A percentile compares a stretch with the other conserved stretches of the same genome.
Evolutionary conservation across 2,113 vertebrate genomes (phyloP).

Genomic region (Pomatorhinus ruficollis): DNA sequence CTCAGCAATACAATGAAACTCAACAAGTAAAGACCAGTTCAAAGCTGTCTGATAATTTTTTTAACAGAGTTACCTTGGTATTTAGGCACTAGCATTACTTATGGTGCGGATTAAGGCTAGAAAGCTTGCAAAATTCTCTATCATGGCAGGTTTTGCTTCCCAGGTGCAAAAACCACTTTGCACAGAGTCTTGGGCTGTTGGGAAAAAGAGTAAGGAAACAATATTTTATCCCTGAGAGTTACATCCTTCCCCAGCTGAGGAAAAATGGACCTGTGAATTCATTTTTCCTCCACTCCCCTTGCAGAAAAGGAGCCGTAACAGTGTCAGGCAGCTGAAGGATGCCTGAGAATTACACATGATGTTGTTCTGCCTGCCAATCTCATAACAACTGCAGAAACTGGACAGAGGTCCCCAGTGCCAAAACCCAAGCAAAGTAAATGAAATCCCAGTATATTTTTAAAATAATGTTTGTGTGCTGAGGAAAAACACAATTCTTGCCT

Average conservation of each 20-base stretch:
- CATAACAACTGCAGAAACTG: not conserved
- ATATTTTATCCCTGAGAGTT: not conserved
- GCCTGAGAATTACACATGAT: not conserved
- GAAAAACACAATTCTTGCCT: not conserved
- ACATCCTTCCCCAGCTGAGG: not conserved
- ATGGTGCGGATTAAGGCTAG: not conserved
- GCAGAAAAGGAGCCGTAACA: not conserved
- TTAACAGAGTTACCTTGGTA: not conserved
- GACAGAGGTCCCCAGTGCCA: not conserved
- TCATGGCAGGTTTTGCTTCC: not conserved
- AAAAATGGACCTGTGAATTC: not conserved
- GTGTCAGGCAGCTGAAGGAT: not conserved
- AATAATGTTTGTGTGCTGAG: not conserved
- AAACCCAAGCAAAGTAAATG: not conserved
- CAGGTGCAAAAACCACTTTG: not conserved
- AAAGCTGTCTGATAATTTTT: slow-evolving; percentile 15
- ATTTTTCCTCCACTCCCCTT: not conserved
- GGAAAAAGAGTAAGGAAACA: not conserved
- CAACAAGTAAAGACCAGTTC: slow-evolving; percentile 70
- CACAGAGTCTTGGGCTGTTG: not conserved
- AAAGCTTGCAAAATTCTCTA: slow-evolving; percentile 18
- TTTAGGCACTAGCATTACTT: slow-evolving; percentile 48
- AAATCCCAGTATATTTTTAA: not conserved
- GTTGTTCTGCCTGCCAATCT: not conserved
- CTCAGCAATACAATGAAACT: slow-evolving; percentile 49